Evolutionary conservation across 2,888 invertebrate species (phyloP).

Genomic region (Anodontia alba): DNA sequence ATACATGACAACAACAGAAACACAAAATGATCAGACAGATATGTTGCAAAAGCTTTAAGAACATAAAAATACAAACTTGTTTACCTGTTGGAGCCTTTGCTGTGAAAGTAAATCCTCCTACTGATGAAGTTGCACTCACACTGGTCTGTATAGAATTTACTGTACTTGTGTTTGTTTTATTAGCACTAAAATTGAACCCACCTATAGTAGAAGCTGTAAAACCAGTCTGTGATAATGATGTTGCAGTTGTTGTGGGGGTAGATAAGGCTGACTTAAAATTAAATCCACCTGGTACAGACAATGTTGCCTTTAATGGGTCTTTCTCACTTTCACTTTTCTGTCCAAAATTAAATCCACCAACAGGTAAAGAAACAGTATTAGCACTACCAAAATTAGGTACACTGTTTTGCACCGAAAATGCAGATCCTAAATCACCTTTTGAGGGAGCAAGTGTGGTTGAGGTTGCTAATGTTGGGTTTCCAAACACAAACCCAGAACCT

Average conservation of each 20-base stretch:
- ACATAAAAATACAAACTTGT: no score
- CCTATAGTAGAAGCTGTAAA: slow-evolving; percentile 24
- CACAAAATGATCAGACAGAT: no score
- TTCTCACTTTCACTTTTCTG: slow-evolving; percentile 20
- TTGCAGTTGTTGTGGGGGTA: slow-evolving; percentile 18
- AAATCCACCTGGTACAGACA: slow-evolving; percentile 37
- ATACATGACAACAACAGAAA: no score
- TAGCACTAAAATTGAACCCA: slow-evolving; percentile 50
- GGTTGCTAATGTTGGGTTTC: slow-evolving; percentile 9
- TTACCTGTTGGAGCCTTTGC: no score
- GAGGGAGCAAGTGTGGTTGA: neutral
- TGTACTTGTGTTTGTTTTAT: slow-evolving; percentile 30
- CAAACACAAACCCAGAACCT: slow-evolving; percentile 22
- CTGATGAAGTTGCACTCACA: neutral
- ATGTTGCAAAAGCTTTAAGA: no score
- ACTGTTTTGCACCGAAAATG: neutral
- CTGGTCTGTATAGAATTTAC: slow-evolving; percentile 23
- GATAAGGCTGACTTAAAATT: slow-evolving; percentile 29
- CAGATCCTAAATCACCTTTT: neutral
- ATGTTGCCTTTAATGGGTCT: slow-evolving; percentile 26
- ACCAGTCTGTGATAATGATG: slow-evolving; percentile 18
- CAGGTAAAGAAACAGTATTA: neutral
- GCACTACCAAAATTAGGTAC: neutral
- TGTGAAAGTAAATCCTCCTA: slow-evolving; percentile 43
- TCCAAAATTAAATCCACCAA: slow-evolving; percentile 32